A percentile compares a stretch with the other conserved stretches of the same genome.
Conservation (phyloP, 1,140 invertebrate genomes). For the Drosophila sp. region DNA sequence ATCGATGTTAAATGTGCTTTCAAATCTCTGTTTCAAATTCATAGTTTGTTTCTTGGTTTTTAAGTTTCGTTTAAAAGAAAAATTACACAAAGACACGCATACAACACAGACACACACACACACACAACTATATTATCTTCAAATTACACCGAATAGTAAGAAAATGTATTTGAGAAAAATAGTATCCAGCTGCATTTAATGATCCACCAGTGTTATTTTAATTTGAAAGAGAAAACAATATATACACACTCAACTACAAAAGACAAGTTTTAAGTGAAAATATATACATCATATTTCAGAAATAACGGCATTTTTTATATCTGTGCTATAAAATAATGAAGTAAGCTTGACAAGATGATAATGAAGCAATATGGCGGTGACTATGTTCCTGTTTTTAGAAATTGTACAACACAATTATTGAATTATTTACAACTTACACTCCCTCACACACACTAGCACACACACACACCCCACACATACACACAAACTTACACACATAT, state of each 20-base stretch:
- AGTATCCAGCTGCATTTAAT: too few species aligned
- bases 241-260: background rate
- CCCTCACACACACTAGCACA: slow-evolving; percentile 28
- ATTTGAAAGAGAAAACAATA: slow-evolving; percentile 1
- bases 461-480: slow-evolving; percentile 15
- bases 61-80: slow-evolving; percentile 38
- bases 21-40: slow-evolving; percentile 70
- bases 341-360: slow-evolving; percentile 73
- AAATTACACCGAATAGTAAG: background rate
- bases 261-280: slow-evolving; percentile 2
- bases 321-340: background rate
- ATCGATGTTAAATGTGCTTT: slow-evolving; percentile 78
- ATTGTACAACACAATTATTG: slow-evolving; percentile 61
- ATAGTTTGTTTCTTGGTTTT: slow-evolving; percentile 61
- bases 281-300: background rate
- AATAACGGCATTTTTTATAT: background rate
- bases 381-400: slow-evolving; percentile 74
- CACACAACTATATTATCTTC: slow-evolving; percentile 17
- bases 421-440: slow-evolving; percentile 40
- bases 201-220: background rate
- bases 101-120: slow-evolving; percentile 41
- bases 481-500: slow-evolving; percentile 18
- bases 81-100: slow-evolving; percentile 21
- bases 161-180: background rate
- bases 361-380: slow-evolving; percentile 85